phyloP scores from a whole-genome alignment of 2,797 vertebrate species.

The Syngnathus acus region DNA sequence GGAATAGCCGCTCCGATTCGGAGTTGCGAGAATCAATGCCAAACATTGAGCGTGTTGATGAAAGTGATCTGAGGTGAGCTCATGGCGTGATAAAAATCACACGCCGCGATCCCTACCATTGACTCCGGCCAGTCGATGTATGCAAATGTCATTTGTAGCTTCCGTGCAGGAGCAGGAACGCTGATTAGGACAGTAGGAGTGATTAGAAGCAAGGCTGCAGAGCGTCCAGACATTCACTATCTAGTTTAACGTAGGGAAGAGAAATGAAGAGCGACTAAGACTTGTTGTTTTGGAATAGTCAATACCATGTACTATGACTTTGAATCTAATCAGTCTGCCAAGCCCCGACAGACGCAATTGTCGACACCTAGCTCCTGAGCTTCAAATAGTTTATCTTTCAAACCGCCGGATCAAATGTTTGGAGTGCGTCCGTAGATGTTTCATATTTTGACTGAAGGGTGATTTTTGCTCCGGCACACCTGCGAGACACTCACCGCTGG shows the following conservation, averaged over 20 bases:
- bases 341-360: too few relatives aligned
- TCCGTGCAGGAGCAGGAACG: slow-evolving; percentile 64
- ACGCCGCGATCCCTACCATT: slow-evolving; percentile 35
- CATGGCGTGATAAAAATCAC: slow-evolving; percentile 26
- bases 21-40: background rate
- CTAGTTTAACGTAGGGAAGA: slow-evolving; percentile 7
- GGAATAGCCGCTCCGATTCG: background rate
- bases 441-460: background rate
- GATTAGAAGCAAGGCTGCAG: slow-evolving; percentile 49
- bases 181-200: slow-evolving; percentile 60
- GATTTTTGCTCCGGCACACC: slow-evolving; percentile 29
- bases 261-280: too few relatives aligned
- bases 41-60: slow-evolving; percentile 10
- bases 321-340: too few relatives aligned
- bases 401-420: too few relatives aligned
- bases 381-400: too few relatives aligned
- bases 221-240: slow-evolving; percentile 1
- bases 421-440: too few relatives aligned
- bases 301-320: too few relatives aligned
- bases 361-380: too few relatives aligned
- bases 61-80: background rate
- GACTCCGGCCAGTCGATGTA: slow-evolving; percentile 67
- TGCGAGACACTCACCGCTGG: slow-evolving; percentile 43
- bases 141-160: slow-evolving; percentile 64
- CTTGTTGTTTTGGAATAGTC: too few relatives aligned